Evolutionary conservation across 2,888 invertebrate genomes (phyloP).

Genomic region (Pachydiplax longipennis): DNA sequence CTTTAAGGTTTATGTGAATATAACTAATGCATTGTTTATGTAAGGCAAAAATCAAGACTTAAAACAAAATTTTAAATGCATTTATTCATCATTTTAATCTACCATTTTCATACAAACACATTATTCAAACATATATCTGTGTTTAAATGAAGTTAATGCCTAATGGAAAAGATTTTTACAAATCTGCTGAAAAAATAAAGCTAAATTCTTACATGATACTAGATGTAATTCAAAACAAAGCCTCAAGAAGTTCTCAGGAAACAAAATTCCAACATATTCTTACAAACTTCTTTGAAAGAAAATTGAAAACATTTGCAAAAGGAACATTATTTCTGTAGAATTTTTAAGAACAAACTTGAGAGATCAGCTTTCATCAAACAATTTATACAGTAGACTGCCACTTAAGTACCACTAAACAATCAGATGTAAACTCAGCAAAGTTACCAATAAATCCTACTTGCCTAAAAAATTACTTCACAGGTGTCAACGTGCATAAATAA

Average conservation of each 20-base stretch:
- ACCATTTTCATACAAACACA: conserved; percentile 44
- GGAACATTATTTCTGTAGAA: background rate
- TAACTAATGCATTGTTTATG: no score
- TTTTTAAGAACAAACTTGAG: conserved; percentile 8
- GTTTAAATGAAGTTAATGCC: conserved; percentile 23
- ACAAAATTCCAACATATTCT: background rate
- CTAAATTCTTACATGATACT: conserved; percentile 24
- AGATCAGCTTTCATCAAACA: conserved; percentile 2
- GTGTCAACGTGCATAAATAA: conserved; percentile 34
- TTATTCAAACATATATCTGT: conserved; percentile 32
- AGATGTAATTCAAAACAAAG: conserved; percentile 28
- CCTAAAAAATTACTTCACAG: conserved; percentile 26
- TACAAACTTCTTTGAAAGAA: background rate
- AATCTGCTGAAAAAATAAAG: conserved; percentile 10
- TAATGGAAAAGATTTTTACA: conserved; percentile 24
- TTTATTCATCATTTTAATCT: conserved; percentile 27
- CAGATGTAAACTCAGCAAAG: background rate
- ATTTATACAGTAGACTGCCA: conserved; percentile 14
- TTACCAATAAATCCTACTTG: conserved; percentile 11
- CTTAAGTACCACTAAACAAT: conserved; percentile 30
- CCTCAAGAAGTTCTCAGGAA: background rate
- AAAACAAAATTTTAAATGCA: background rate
- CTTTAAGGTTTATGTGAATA: no score
- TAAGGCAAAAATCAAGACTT: background rate
- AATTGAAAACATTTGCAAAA: background rate